Conservation (phyloP, 2,113 vertebrate genomes). For the Leiothrix lutea region DNA sequence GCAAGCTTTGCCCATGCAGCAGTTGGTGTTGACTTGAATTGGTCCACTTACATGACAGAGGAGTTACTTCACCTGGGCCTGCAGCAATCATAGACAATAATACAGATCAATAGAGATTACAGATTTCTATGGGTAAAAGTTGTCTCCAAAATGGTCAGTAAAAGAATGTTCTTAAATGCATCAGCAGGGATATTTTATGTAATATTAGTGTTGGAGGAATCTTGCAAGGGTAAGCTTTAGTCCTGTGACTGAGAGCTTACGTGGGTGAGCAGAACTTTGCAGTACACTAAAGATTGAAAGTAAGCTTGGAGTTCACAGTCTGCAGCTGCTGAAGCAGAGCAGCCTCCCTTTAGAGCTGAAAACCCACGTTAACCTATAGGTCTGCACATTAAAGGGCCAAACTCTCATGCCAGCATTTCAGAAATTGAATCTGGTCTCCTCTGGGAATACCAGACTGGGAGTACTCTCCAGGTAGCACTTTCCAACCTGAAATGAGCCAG, state of each 20-base stretch:
- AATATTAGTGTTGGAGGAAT: background rate
- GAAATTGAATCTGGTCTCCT: background rate
- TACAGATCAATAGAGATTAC: background rate
- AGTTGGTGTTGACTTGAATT: background rate
- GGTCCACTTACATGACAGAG: background rate
- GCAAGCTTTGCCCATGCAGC: background rate
- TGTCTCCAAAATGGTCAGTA: background rate
- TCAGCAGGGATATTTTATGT: background rate
- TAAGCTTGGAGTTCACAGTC: background rate
- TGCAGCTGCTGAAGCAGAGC: background rate
- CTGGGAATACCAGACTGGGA: background rate
- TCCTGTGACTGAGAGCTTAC: background rate
- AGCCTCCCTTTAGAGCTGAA: background rate
- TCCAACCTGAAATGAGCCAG: background rate
- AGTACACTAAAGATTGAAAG: background rate
- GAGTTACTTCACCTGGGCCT: background rate
- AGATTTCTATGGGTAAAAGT: background rate
- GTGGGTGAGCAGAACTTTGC: background rate
- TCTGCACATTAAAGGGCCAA: background rate
- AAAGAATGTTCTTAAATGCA: background rate
- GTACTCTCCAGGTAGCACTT: background rate
- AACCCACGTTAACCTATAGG: fast-evolving
- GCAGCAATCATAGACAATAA: background rate
- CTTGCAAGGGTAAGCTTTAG: background rate
- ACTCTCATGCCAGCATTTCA: background rate